A percentile compares a stretch with the other conserved stretches of the same genome.
Conservation (phyloP, 1,140 invertebrate species). For the Stegodyphus dumicola region DNA sequence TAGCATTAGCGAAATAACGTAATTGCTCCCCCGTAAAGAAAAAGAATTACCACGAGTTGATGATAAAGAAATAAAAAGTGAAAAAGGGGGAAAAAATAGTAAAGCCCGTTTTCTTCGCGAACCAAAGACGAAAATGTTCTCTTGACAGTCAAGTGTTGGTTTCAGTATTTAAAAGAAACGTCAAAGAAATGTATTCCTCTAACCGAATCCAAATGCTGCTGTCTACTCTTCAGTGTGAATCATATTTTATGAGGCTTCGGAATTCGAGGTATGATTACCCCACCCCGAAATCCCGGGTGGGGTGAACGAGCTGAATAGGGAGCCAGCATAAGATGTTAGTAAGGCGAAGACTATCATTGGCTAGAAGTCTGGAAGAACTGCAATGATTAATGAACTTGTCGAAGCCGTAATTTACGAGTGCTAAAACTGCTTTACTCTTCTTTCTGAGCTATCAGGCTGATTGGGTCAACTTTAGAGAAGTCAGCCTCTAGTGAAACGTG, state of each 20-base stretch:
- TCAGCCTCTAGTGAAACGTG: conserved; percentile 31
- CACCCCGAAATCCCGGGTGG: not conserved
- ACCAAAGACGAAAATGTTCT: not conserved
- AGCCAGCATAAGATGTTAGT: not conserved
- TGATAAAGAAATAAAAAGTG: conserved; percentile 17
- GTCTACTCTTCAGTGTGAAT: not conserved
- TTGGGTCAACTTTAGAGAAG: not conserved
- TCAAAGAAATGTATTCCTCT: not conserved
- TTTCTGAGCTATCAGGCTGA: conserved; percentile 11
- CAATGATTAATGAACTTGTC: conserved; percentile 54
- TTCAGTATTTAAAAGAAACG: not conserved
- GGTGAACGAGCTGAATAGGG: not conserved
- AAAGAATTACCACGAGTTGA: conserved; percentile 34
- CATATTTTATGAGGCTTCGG: not conserved
- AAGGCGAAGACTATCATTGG: conserved; percentile 19
- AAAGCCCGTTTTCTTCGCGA: not conserved
- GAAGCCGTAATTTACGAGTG: conserved; percentile 54
- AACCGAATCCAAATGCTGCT: not conserved
- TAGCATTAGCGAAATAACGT: conserved; percentile 54
- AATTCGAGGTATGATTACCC: not conserved
- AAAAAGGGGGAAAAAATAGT: not conserved
- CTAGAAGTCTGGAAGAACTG: conserved; percentile 11
- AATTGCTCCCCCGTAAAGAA: conserved; percentile 48
- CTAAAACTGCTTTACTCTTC: conserved; percentile 4
- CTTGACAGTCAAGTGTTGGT: not conserved